Conservation (phyloP, 2,888 invertebrate species). For the Meloe dianella region DNA sequence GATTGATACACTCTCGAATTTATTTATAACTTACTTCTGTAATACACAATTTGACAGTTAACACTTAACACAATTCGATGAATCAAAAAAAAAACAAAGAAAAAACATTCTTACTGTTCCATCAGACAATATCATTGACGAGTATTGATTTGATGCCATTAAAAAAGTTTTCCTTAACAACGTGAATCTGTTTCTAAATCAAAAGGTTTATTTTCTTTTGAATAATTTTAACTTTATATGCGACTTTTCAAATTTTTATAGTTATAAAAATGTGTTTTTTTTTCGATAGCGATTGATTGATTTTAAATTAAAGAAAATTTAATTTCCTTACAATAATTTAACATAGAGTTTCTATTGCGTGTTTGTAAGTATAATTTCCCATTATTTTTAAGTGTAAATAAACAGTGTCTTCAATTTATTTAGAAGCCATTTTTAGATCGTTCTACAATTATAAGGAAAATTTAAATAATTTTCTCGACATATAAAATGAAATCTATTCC, state of each 20-base stretch:
- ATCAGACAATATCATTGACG: background rate
- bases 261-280: background rate
- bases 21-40: background rate
- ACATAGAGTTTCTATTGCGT: background rate
- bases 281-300: background rate
- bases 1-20: background rate
- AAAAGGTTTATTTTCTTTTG: background rate
- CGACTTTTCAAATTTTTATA: background rate
- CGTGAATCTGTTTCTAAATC: background rate
- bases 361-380: background rate
- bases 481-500: background rate
- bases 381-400: slow-evolving; percentile 10
- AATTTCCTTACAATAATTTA: background rate
- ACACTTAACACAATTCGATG: background rate
- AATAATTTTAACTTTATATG: background rate
- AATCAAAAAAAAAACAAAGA: too few species aligned
- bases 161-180: background rate
- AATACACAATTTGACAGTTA: background rate
- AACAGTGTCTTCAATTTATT: slow-evolving; percentile 9
- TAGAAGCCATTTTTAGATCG: background rate
- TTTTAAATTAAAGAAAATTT: background rate
- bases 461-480: slow-evolving; percentile 13
- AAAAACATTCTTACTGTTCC: background rate
- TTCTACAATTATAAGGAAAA: slow-evolving; percentile 11
- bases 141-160: background rate